phyloP scores from a whole-genome alignment of 2,113 vertebrate species.

The Arenaria interpres region DNA sequence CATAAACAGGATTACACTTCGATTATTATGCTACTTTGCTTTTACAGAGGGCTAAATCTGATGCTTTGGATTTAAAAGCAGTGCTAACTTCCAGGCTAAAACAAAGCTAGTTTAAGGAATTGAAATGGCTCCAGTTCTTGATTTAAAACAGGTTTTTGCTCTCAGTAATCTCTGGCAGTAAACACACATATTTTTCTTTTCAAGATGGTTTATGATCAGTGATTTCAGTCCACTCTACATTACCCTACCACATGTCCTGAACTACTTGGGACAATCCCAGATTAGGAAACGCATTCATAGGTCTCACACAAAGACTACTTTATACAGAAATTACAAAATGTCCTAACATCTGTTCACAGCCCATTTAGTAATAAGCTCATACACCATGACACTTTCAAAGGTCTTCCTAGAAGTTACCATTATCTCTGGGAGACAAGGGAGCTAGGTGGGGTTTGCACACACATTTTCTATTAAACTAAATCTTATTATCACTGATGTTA shows the following conservation, averaged over 20 bases:
- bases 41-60: slow-evolving; percentile 35
- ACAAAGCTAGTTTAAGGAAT: slow-evolving; percentile 38
- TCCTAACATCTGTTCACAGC: slow-evolving; percentile 18
- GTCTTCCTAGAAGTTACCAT: slow-evolving; percentile 1
- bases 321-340: slow-evolving; percentile 33
- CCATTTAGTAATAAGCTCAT: neutral
- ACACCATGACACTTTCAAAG: neutral
- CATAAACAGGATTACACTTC: slow-evolving; percentile 17
- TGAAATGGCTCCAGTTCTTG: slow-evolving; percentile 52
- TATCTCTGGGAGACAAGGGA: neutral
- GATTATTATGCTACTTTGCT: slow-evolving; percentile 37
- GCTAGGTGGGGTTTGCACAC: neutral
- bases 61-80: slow-evolving; percentile 34
- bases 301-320: slow-evolving; percentile 16
- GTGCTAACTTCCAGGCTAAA: slow-evolving; percentile 37
- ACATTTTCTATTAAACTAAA: neutral
- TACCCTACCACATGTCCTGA: slow-evolving; percentile 49
- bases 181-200: slow-evolving; percentile 64
- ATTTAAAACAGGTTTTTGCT: slow-evolving; percentile 68
- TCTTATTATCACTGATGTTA: neutral
- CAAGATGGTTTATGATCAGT: slow-evolving; percentile 69
- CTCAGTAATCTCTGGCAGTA: slow-evolving; percentile 62
- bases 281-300: slow-evolving; percentile 7
- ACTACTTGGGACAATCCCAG: slow-evolving; percentile 50
- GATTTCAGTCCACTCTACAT: slow-evolving; percentile 48